A percentile compares a stretch with the other conserved stretches of the same genome.
phyloP scores from a whole-genome alignment of 2,797 vertebrate genomes.

The Nannoperca australis region DNA sequence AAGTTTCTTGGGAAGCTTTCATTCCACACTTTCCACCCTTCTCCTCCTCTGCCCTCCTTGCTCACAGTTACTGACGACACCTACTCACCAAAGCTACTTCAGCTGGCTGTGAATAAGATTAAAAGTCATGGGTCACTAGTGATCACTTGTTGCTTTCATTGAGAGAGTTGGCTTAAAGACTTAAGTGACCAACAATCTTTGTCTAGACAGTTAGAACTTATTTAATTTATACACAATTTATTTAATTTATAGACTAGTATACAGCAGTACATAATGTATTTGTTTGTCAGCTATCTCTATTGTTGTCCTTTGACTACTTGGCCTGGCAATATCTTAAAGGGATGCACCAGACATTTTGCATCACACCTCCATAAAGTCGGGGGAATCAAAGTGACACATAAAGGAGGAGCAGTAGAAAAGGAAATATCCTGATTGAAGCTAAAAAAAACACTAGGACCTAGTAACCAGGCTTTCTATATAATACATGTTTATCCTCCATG shows the following conservation, averaged over 20 bases:
- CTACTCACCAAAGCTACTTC: conserved; percentile 62
- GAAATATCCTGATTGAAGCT: not conserved
- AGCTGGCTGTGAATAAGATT: conserved; percentile 46
- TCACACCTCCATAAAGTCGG: not conserved
- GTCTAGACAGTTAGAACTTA: no score
- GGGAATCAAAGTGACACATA: not conserved
- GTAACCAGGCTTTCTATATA: no score
- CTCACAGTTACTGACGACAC: conserved; percentile 27
- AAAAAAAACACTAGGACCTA: no score
- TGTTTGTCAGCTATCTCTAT: not conserved
- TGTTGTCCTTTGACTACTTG: not conserved
- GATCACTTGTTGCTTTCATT: conserved; percentile 29
- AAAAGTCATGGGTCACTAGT: conserved; percentile 17
- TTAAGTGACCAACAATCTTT: not conserved
- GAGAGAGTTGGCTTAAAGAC: conserved; percentile 23
- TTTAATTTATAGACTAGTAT: no score
- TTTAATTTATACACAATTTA: no score
- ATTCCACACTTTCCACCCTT: not conserved
- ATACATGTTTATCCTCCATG: not conserved
- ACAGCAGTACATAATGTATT: not conserved
- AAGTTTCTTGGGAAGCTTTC: conserved; percentile 7
- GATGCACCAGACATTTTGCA: not conserved
- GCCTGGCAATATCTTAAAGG: not conserved
- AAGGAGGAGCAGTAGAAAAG: not conserved
- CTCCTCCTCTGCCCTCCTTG: not conserved